phyloP scores from a whole-genome alignment of 2,113 vertebrate genomes.

The Menidia beryllina region DNA sequence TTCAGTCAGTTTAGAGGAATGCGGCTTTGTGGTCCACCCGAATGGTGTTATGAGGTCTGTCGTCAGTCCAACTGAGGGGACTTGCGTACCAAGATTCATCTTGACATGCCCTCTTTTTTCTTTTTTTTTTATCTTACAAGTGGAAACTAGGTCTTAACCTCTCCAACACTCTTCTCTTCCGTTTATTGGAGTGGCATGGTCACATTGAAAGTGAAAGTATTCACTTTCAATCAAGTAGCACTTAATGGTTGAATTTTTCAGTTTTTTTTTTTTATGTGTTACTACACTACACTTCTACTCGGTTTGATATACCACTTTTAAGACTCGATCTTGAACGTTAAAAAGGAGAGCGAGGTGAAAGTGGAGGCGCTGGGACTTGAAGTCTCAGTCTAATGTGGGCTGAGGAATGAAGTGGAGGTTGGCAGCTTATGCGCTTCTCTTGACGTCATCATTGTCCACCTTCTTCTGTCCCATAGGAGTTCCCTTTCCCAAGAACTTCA shows the following conservation, averaged over 20 bases:
- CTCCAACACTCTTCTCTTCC: background rate
- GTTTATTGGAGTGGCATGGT: background rate
- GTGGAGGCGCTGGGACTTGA: background rate
- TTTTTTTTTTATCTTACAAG: too few species aligned
- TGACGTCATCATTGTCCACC: constrained; percentile 23
- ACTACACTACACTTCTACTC: background rate
- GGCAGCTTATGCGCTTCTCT: background rate
- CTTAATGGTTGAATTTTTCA: too few species aligned
- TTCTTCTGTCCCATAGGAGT: constrained; percentile 81
- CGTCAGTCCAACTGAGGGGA: too few species aligned
- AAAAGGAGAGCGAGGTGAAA: background rate
- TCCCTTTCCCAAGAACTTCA: constrained; percentile 97
- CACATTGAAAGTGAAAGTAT: background rate
- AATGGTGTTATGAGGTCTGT: too few species aligned
- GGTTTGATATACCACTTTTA: background rate
- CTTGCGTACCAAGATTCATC: too few species aligned
- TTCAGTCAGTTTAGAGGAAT: too few species aligned
- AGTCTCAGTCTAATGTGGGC: background rate
- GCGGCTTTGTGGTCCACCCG: too few species aligned
- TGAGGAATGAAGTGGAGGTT: background rate
- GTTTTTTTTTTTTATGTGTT: too few species aligned
- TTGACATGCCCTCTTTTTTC: too few species aligned
- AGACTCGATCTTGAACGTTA: background rate
- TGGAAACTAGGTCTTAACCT: background rate
- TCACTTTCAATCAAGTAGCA: background rate